These are phyloP conservation scores for Gulo gulo DNA, from an alignment of 2,113 vertebrate genomes.

Conservation along the genomic window DNA sequence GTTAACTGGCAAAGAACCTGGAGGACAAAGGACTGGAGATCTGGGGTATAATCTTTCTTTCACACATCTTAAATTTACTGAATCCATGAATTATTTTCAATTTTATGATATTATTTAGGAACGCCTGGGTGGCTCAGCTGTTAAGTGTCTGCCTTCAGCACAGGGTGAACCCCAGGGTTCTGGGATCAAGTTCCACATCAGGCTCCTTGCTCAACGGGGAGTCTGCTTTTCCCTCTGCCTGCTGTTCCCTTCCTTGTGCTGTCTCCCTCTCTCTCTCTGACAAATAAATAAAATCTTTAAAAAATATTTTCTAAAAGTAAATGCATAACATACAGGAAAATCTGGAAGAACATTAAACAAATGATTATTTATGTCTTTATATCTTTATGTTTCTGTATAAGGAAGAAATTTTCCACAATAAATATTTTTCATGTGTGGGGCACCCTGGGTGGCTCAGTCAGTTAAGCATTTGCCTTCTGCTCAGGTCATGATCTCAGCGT, in stretches of 20 bases:
- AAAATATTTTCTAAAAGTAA: background rate
- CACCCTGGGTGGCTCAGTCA: background rate
- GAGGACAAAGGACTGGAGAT: background rate
- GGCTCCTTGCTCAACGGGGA: too few species aligned
- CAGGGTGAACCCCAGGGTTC: too few species aligned
- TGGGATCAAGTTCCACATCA: too few species aligned
- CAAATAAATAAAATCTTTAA: too few species aligned
- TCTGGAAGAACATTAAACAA: background rate
- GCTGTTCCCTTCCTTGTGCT: too few species aligned
- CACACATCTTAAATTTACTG: background rate
- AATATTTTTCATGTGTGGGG: conserved; percentile 6
- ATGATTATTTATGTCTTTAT: background rate
- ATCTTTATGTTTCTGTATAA: background rate
- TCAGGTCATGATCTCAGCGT: background rate
- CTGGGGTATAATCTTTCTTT: background rate
- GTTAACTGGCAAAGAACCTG: background rate
- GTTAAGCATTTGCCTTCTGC: background rate
- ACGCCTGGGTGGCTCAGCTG: too few species aligned
- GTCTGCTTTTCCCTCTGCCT: too few species aligned
- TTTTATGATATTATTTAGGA: background rate
- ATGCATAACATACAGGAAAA: background rate
- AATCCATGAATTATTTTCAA: conserved; percentile 6
- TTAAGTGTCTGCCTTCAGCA: too few species aligned
- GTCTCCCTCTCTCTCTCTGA: too few species aligned
- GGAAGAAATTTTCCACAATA: background rate